Base-by-base conservation (phyloP, 2,797 vertebrate genomes). In the Petrocephalus schoutedeni region DNA sequence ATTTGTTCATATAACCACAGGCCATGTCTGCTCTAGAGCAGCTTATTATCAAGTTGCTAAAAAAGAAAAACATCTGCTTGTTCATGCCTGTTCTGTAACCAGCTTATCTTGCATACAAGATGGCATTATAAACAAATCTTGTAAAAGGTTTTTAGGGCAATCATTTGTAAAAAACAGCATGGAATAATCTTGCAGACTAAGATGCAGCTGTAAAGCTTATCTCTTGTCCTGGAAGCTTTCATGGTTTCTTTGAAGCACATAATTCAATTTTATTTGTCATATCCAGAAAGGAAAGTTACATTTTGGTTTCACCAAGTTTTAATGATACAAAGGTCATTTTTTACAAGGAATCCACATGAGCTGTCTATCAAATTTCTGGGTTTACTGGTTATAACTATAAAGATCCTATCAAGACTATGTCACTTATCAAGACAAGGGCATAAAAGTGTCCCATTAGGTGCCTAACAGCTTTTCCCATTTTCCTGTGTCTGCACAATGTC, bases 401-500 rank as follows among this genome's bases (percentile, higher is more conserved):
- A 14, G 54, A 85, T 57, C 32, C 2, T 19, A 23, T 23, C 2
- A 28, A 67, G 23, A 32, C 61, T 58, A 41, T 85, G 53, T 58
- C 12, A 54, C 8, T 85, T 54, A 84, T 84, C 21, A 53, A 28
- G 4, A 36, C 14, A 9, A 23, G 21, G 23, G 14, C 36, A 36
- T 58, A 16, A 19, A 23, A 58, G 49, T 86, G 84, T 23, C 84
- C 28, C 56, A 36, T 9, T 4, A 28, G 49, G 32, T 16, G 80
- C 7, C 16, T 89, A 87, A 61, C 6, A 45, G 85, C 57, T 71
- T 89, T 87, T 74, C 12, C 45, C n/a, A 64, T 58, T 80, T 36
- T 53, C 19, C 45, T 51, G 16, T 56, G 10, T 54, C 54, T 16
- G 57, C 21, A 88, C 86, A 51, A 90, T 88, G 0, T 91, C 90